A percentile compares a stretch with the other conserved stretches of the same genome.
Conservation (phyloP, 2,797 vertebrate genomes). For the Catharus ustulatus region DNA sequence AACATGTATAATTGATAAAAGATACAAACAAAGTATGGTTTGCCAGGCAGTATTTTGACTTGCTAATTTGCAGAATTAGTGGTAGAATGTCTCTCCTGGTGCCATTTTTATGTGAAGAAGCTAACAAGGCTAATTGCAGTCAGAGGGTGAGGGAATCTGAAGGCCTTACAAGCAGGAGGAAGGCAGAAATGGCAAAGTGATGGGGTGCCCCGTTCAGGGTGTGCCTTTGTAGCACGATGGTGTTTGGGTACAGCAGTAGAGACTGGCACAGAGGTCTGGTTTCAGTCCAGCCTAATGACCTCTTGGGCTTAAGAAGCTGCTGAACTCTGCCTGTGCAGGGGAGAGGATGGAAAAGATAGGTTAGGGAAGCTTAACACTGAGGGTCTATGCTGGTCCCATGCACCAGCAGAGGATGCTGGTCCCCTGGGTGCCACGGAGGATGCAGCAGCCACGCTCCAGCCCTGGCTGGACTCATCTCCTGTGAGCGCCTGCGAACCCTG, state of each 20-base stretch:
- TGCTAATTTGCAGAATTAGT: background rate
- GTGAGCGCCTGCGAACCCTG: rapidly evolving
- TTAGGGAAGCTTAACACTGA: background rate
- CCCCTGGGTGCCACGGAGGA: rapidly evolving
- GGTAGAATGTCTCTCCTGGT: background rate
- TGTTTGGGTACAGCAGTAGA: rapidly evolving
- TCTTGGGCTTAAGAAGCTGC: background rate
- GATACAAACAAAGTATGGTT: background rate
- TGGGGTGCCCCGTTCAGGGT: rapidly evolving
- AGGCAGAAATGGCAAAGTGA: background rate
- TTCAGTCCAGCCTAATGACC: background rate
- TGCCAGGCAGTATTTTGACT: background rate
- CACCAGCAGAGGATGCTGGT: rapidly evolving
- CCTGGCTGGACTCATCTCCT: background rate
- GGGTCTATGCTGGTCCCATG: rapidly evolving
- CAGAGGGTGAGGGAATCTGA: background rate
- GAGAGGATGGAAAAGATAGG: background rate
- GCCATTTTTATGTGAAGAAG: background rate
- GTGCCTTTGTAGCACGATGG: rapidly evolving
- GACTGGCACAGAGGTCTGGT: background rate
- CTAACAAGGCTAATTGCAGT: background rate
- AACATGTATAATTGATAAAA: conserved; percentile 21
- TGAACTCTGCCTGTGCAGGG: background rate
- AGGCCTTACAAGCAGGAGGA: background rate
- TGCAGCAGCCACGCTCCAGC: rapidly evolving